Conservation (phyloP, 37 sponge, comb jelly and placozoan genomes). For the Ephydatia muelleri region DNA sequence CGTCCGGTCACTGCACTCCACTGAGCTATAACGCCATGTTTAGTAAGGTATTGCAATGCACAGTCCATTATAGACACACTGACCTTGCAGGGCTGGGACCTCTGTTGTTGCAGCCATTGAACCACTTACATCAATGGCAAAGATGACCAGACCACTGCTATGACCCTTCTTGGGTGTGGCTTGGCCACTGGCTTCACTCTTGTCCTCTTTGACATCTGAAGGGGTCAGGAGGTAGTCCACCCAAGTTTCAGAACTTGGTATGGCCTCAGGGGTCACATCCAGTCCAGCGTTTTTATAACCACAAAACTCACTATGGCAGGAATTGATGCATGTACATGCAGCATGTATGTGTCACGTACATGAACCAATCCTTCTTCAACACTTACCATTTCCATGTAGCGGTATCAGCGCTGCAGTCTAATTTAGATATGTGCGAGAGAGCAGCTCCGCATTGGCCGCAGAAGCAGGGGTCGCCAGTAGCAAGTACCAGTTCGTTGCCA, state of each 20-base stretch:
- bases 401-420: slow-evolving; percentile 26
- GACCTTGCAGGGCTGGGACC: slow-evolving; percentile 86
- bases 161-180: slow-evolving; percentile 2
- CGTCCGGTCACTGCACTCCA: slow-evolving; percentile 76
- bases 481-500: slow-evolving; percentile 27
- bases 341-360: neutral
- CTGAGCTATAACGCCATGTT: slow-evolving; percentile 48
- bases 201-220: slow-evolving; percentile 41
- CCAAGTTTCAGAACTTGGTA: slow-evolving; percentile 9
- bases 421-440: slow-evolving; percentile 67
- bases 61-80: slow-evolving; percentile 4
- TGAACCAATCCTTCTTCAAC: neutral
- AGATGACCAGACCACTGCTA: slow-evolving; percentile 68
- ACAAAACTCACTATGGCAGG: slow-evolving; percentile 85
- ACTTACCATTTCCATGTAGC: slow-evolving; percentile 82
- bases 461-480: slow-evolving; percentile 42
- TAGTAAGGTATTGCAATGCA: neutral
- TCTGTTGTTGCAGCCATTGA: slow-evolving; percentile 82
- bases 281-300: slow-evolving; percentile 63
- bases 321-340: neutral
- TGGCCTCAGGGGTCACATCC: slow-evolving; percentile 43
- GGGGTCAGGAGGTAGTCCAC: slow-evolving; percentile 85
- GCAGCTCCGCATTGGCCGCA: slow-evolving; percentile 71
- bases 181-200: slow-evolving; percentile 15
- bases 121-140: slow-evolving; percentile 89